A percentile compares a stretch with the other conserved stretches of the same genome.
phyloP scores from a whole-genome alignment of 2,888 invertebrate species.

The Orthonevra nobilis region DNA sequence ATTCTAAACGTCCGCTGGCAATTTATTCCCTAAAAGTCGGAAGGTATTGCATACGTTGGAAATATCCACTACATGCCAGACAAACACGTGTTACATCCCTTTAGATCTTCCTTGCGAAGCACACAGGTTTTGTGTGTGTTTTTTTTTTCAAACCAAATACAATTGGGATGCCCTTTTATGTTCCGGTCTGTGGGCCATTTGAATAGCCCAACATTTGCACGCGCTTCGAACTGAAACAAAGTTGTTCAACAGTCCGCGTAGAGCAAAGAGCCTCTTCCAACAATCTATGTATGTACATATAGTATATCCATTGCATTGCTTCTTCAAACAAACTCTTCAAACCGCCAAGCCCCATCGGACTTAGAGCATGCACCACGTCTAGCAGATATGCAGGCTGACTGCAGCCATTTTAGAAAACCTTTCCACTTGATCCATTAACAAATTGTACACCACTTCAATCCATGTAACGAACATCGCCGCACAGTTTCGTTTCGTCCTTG shows the following conservation, averaged over 20 bases:
- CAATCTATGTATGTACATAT: too few relatives aligned
- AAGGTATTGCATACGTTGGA: too few relatives aligned
- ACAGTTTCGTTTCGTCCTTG: background rate
- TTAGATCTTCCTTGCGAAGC: too few relatives aligned
- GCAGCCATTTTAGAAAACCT: slow-evolving; percentile 48
- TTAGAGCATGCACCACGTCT: too few relatives aligned
- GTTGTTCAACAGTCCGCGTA: slow-evolving; percentile 33
- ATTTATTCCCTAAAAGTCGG: too few relatives aligned
- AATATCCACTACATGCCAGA: too few relatives aligned
- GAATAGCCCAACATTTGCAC: slow-evolving; percentile 4
- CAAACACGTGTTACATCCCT: too few relatives aligned
- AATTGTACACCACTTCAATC: slow-evolving; percentile 60
- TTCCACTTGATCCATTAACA: slow-evolving; percentile 67
- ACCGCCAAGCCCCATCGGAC: too few relatives aligned
- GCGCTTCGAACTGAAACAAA: slow-evolving; percentile 39
- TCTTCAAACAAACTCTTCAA: slow-evolving; percentile 49
- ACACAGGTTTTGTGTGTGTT: too few relatives aligned
- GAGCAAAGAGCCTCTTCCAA: slow-evolving; percentile 10
- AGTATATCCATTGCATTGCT: slow-evolving; percentile 1
- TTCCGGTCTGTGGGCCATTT: background rate
- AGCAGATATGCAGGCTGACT: slow-evolving; percentile 1
- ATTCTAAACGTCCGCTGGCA: too few relatives aligned
- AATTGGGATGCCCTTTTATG: too few relatives aligned
- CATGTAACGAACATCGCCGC: slow-evolving; percentile 45
- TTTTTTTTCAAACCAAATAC: too few relatives aligned